phyloP scores from a whole-genome alignment of 2,113 vertebrate genomes.

The Macquaria australasica region DNA sequence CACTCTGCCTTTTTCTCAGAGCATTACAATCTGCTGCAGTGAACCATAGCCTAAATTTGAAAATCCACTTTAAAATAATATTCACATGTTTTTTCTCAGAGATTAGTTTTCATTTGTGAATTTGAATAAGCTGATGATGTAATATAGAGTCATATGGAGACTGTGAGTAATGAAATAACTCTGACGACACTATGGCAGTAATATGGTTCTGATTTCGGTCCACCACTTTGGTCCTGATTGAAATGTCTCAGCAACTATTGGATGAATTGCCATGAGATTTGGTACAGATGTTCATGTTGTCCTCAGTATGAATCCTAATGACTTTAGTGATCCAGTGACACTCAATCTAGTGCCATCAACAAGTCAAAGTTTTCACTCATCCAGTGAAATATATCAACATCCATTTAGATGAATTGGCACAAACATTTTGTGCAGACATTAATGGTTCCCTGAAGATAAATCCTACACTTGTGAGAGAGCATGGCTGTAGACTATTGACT shows the following conservation, averaged over 20 bases:
- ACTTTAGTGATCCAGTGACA: neutral
- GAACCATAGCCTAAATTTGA: constrained; percentile 41
- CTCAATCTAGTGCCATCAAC: neutral
- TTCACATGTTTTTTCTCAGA: neutral
- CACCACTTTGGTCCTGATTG: neutral
- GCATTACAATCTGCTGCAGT: constrained; percentile 70
- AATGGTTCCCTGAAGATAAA: neutral
- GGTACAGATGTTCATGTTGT: no score
- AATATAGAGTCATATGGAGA: neutral
- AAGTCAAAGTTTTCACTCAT: neutral
- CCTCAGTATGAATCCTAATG: neutral
- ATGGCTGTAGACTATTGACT: neutral
- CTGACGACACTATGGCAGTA: neutral
- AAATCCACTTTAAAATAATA: neutral
- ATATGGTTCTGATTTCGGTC: neutral
- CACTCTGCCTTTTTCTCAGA: constrained; percentile 69
- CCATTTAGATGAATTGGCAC: neutral
- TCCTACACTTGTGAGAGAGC: no score
- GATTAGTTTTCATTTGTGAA: neutral
- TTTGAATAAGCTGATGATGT: constrained; percentile 11
- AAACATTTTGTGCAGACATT: neutral
- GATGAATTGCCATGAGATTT: neutral
- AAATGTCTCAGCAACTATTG: neutral
- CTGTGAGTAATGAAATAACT: neutral
- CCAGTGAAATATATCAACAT: neutral